Conservation (phyloP, 92 coral and sea anemone species). For the Porites rus region DNA sequence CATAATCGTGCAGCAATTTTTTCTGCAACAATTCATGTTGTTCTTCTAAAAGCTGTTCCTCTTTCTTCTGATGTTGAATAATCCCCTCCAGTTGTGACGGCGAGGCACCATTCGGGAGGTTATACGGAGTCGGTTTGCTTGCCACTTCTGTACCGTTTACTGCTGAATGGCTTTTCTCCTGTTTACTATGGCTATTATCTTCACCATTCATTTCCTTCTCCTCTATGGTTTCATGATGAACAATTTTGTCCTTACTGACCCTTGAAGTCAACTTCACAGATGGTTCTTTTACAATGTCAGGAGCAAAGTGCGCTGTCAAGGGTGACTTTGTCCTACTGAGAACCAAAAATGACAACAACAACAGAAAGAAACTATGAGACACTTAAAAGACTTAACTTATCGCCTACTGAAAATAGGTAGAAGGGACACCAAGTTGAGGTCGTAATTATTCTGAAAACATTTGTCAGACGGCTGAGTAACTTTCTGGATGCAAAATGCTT, state of each 20-base stretch:
- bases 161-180: neutral
- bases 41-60: slow-evolving; percentile 74
- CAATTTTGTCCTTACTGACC: slow-evolving; percentile 34
- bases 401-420: too few relatives aligned
- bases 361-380: neutral
- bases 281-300: slow-evolving; percentile 65
- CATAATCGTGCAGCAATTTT: slow-evolving; percentile 78
- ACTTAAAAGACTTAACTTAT: neutral
- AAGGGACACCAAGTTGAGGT: too few relatives aligned
- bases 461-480: too few relatives aligned
- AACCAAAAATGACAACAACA: neutral
- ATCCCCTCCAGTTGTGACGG: slow-evolving; percentile 66
- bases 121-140: slow-evolving; percentile 1
- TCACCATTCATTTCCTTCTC: slow-evolving; percentile 26
- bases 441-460: too few relatives aligned
- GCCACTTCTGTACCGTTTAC: slow-evolving; percentile 1
- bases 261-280: slow-evolving; percentile 53
- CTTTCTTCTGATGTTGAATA: slow-evolving; percentile 70
- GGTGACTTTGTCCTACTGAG: slow-evolving; percentile 78
- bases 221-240: slow-evolving; percentile 18
- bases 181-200: neutral
- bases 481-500: too few relatives aligned
- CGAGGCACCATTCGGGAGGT: slow-evolving; percentile 51
- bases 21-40: slow-evolving; percentile 81
- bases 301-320: slow-evolving; percentile 65